Evolutionary conservation across 2,888 invertebrate species (phyloP), one percentile per base, ranked within the genome.

Genomic region (Macropis europaea): DNA sequence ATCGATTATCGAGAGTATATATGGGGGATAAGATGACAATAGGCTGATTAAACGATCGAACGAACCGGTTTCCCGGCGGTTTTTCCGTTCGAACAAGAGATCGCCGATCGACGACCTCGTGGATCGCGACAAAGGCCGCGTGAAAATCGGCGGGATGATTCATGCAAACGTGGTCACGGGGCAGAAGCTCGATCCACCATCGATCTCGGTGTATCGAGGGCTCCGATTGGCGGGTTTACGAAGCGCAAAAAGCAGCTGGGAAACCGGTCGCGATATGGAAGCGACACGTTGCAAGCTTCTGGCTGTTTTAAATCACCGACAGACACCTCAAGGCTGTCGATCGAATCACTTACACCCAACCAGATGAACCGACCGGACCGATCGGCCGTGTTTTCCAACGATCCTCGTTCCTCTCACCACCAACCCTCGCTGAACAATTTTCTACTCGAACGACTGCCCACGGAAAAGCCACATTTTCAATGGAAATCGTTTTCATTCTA

Each of bases 291-390:
- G 83, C 84, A 81, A 84, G 84, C 84, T 87, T 82, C 78, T 63
- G 70, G 82, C n/a, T 83, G 83, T 87, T 86, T 86, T 87, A 83
- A 87, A 87, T 87, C 86, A 86, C 83, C 83, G 85, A 83, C 82
- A 76, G 88, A 86, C 87, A 84, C 85, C 82, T 87, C 87, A 87
- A 87, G 87, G 86, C 84, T 87, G 82, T 66, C 84, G 84, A 84
- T 84, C 76, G 76, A 73, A 61, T 57, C 62, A n/a, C n/a, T n/a
- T n/a, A n/a, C n/a, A n/a, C n/a, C n/a, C n/a, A n/a, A n/a, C n/a
- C n/a, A n/a, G n/a, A n/a, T n/a, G n/a, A n/a, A n/a, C n/a, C n/a
- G n/a, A n/a, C n/a, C n/a, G n/a, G n/a, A n/a, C n/a, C n/a, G n/a
- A n/a, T n/a, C n/a, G n/a, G n/a, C n/a, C n/a, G n/a, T n/a, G n/a